Evolutionary conservation across 2,113 vertebrate genomes (phyloP), one percentile per base, ranked within the genome.

Genomic region (Lota lota): DNA sequence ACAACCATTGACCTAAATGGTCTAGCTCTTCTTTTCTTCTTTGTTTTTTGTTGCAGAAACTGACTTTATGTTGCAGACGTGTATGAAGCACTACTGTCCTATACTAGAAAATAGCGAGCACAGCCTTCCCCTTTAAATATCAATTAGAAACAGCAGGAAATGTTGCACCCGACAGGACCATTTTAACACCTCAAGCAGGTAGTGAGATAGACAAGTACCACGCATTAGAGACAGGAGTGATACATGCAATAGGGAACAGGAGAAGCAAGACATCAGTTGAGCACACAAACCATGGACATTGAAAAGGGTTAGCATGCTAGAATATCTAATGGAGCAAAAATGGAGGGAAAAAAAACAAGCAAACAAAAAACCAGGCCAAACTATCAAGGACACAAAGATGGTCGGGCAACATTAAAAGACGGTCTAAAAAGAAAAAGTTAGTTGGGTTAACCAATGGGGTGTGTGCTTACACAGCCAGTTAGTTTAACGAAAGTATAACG

Each of bases 81-180:
- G 61, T 62, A 68, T n/a, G 67, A 64, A 17, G 74, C 70, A 16
- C 20, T 56, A 22, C 19, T 17, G 18, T 64, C 58, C 18, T 5
- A 18, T 56, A n/a, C 17, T 14, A 56, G 7, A 56, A 53, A 12
- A 53, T 15, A 53, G 17, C 50, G 17, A 3, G 28, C 0, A 5
- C 3, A 28, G 28, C 28, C 28, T 14, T 14, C 40, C 40, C 40
- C 40, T n/a, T 56, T 56, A n/a, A 56, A 56, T 56, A 56, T 2
- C 18, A 14, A 5, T 14, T 11, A 47, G 10, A 47, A 14, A 6
- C 40, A 14, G 3, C 40, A 47, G 40, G 40, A 47, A 47, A 14
- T n/a, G 18, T n/a, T 56, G 53, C 15, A 18, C 15, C 53, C 17
- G 17, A n/a, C 5, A 2, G 1, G 53, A 56, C 15, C 53, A 56